phyloP scores from a whole-genome alignment of 2,113 vertebrate genomes.

The Dipodomys spectabilis region DNA sequence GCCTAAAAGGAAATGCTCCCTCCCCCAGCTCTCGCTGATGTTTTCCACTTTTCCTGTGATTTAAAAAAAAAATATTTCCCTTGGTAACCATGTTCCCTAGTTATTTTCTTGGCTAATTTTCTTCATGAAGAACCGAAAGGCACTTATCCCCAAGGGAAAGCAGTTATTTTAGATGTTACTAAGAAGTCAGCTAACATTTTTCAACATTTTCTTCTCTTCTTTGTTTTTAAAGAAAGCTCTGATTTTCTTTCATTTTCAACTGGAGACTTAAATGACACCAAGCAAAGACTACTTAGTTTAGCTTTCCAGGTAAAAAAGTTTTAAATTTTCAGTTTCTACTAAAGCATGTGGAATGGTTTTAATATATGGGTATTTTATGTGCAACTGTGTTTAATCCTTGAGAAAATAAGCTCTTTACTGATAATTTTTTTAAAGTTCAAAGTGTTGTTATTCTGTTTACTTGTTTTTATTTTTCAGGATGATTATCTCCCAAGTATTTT shows the following conservation, averaged over 20 bases:
- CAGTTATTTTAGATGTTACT: conserved; percentile 83
- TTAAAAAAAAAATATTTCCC: conserved; percentile 76
- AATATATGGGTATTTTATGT: conserved; percentile 72
- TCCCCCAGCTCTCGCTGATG: conserved; percentile 74
- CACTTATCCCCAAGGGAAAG: conserved; percentile 83
- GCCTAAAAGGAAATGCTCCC: conserved; percentile 87
- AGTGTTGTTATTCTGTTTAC: conserved; percentile 61
- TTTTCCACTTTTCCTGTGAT: conserved; percentile 78
- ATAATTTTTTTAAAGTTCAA: conserved; percentile 79
- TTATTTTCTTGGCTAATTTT: conserved; percentile 81
- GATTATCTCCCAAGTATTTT: conserved; percentile 71
- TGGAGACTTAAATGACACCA: conserved; percentile 88
- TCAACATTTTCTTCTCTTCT: conserved; percentile 84
- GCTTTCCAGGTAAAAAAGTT: conserved; percentile 89
- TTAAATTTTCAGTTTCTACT: conserved; percentile 87
- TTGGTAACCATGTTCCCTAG: conserved; percentile 77
- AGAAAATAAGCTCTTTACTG: conserved; percentile 67
- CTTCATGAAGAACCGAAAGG: conserved; percentile 82
- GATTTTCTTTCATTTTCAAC: conserved; percentile 87
- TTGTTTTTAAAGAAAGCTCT: conserved; percentile 87
- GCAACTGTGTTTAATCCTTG: conserved; percentile 78
- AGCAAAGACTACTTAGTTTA: conserved; percentile 89
- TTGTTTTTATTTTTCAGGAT: conserved; percentile 72
- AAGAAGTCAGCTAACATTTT: conserved; percentile 84
- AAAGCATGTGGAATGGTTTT: conserved; percentile 84